Conservation (phyloP, 1,140 invertebrate species). For the Drosophila mayri region DNA sequence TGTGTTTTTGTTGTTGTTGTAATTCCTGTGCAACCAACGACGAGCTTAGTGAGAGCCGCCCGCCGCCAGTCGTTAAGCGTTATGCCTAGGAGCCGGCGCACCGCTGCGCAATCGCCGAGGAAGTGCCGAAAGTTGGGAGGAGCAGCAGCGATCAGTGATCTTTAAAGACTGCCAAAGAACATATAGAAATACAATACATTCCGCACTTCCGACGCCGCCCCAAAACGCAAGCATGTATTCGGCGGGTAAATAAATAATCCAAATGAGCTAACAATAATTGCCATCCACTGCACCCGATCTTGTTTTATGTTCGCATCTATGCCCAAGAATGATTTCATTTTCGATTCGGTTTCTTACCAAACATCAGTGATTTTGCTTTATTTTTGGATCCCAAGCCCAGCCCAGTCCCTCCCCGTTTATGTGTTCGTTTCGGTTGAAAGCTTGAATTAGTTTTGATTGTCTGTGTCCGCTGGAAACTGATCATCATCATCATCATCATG, state of each 20-base stretch:
- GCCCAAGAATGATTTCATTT: conserved; percentile 12
- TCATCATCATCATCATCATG: conserved; percentile 58
- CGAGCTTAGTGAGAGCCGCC: conserved; percentile 7
- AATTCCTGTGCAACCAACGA: conserved; percentile 4
- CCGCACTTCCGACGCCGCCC: conserved; percentile 16
- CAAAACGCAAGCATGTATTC: conserved; percentile 65
- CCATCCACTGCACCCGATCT: conserved; percentile 20
- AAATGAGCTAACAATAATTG: conserved; percentile 32
- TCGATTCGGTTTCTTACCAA: conserved; percentile 3
- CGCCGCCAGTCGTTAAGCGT: conserved; percentile 13
- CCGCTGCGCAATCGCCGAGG: conserved; percentile 28
- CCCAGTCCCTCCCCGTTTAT: conserved; percentile 10
- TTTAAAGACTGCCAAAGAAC: conserved; percentile 13
- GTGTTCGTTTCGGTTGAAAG: conserved; percentile 31
- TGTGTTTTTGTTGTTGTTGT: conserved; percentile 6
- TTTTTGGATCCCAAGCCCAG: no score
- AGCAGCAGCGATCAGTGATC: conserved; percentile 11
- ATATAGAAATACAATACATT: neutral
- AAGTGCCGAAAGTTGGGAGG: conserved; percentile 18
- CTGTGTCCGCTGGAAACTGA: conserved; percentile 54
- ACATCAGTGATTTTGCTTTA: conserved; percentile 1
- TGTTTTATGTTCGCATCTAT: conserved; percentile 11
- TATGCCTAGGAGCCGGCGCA: conserved; percentile 22
- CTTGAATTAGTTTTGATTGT: conserved; percentile 28
- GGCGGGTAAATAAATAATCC: conserved; percentile 71